These are phyloP conservation scores for Dryobota labecula DNA, from an alignment of 2,888 invertebrate species.

Conservation along the genomic window DNA sequence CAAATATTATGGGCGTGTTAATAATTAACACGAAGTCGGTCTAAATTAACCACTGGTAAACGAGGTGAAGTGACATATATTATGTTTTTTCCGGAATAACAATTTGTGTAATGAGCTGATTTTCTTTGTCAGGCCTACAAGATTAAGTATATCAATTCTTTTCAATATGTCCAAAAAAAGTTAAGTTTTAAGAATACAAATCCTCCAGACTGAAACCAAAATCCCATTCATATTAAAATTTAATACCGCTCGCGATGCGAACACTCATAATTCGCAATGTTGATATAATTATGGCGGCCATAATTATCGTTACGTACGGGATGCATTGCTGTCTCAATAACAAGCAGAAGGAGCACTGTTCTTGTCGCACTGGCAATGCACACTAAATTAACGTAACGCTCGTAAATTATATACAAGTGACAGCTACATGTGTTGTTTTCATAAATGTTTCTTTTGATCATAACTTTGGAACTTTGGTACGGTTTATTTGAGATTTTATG, in stretches of 20 bases:
- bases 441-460: conserved; percentile 56
- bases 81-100: neutral
- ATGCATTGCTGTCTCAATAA: conserved; percentile 43
- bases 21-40: neutral
- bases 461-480: conserved; percentile 49
- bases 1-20: neutral
- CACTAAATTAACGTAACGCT: conserved; percentile 45
- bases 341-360: conserved; percentile 14
- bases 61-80: too few relatives aligned
- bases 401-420: conserved; percentile 49
- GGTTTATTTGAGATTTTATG: conserved; percentile 45
- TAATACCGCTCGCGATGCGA: conserved; percentile 18
- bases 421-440: conserved; percentile 58
- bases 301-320: conserved; percentile 37
- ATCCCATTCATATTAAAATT: conserved; percentile 37
- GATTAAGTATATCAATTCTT: neutral
- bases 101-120: neutral
- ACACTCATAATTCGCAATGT: conserved; percentile 34
- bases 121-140: neutral
- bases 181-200: neutral
- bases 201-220: conserved; percentile 10
- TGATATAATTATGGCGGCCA: conserved; percentile 50
- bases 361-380: conserved; percentile 29
- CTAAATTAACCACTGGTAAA: neutral
- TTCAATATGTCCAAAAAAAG: neutral